Percentiles rank a stretch among this genome's conserved stretches.
Evolutionary conservation across 2,888 invertebrate genomes (phyloP).

Genomic region (Patella caerulea): DNA sequence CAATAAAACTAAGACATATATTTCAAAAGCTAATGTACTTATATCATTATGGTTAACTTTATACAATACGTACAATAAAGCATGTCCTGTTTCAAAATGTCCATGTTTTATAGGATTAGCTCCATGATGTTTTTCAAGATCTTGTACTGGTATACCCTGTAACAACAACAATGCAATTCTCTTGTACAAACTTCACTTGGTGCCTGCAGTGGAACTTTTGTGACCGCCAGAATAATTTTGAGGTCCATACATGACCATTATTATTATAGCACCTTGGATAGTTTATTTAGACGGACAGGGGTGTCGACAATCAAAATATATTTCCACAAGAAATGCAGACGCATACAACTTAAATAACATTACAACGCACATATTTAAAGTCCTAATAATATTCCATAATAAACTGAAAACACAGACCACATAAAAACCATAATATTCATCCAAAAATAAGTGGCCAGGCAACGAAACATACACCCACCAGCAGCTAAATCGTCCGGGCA

Average conservation of each 20-base stretch:
- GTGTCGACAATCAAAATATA: background rate
- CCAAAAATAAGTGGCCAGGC: no score
- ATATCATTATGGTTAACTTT: no score
- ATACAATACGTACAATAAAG: slow-evolving; percentile 76
- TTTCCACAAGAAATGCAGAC: background rate
- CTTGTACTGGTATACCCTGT: slow-evolving; percentile 75
- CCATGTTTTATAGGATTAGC: slow-evolving; percentile 73
- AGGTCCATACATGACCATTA: background rate
- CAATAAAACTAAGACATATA: no score
- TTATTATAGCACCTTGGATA: background rate
- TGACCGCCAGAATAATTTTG: background rate
- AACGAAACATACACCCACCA: no score
- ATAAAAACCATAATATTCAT: no score
- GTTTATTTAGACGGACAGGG: background rate
- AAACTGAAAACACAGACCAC: no score
- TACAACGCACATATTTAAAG: no score
- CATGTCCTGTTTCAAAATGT: slow-evolving; percentile 74
- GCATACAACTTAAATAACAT: no score
- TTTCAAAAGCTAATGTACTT: no score
- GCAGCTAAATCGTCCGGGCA: no score
- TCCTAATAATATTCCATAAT: no score
- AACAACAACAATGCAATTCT: slow-evolving; percentile 25
- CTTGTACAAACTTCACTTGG: no score
- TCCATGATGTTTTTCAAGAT: slow-evolving; percentile 73
- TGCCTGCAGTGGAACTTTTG: background rate